A percentile compares a stretch with the other conserved stretches of the same genome.
These are phyloP conservation scores for Oreohelix idahoensis DNA, from an alignment of 1,140 invertebrate genomes.

Conservation along the genomic window DNA sequence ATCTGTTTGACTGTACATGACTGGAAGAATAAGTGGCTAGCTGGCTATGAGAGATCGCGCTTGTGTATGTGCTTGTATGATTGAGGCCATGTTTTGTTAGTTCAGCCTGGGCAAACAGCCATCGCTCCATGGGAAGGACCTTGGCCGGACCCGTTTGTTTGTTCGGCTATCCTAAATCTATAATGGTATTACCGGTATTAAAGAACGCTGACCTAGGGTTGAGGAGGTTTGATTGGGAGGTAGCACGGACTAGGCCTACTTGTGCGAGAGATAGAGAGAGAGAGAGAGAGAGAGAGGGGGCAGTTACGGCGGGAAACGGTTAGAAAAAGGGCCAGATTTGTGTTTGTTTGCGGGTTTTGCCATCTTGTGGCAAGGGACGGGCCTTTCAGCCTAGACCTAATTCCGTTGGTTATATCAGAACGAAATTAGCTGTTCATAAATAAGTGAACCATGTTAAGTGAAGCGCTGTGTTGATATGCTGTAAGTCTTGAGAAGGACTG, in stretches of 20 bases:
- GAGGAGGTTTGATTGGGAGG: neutral
- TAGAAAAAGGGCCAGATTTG: no score
- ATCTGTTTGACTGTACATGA: slow-evolving; percentile 8
- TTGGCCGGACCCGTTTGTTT: neutral
- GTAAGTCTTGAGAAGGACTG: no score
- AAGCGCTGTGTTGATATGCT: no score
- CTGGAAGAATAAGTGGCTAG: neutral
- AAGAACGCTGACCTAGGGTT: neutral
- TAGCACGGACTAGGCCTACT: neutral
- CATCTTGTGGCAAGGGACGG: no score
- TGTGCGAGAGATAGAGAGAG: no score
- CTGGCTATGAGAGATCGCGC: neutral
- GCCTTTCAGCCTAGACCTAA: no score
- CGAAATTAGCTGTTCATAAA: no score
- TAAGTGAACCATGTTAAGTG: no score
- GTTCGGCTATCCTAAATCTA: neutral
- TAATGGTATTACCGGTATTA: neutral
- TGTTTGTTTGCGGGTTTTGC: no score
- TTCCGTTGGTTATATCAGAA: no score
- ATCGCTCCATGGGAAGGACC: neutral
- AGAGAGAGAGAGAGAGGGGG: no score
- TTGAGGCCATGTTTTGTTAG: neutral
- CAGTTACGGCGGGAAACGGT: no score
- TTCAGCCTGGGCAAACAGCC: neutral
- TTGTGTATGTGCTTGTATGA: neutral